Evolutionary conservation across 1,140 invertebrate species (phyloP).

Genomic region (Diorhabda carinulata): DNA sequence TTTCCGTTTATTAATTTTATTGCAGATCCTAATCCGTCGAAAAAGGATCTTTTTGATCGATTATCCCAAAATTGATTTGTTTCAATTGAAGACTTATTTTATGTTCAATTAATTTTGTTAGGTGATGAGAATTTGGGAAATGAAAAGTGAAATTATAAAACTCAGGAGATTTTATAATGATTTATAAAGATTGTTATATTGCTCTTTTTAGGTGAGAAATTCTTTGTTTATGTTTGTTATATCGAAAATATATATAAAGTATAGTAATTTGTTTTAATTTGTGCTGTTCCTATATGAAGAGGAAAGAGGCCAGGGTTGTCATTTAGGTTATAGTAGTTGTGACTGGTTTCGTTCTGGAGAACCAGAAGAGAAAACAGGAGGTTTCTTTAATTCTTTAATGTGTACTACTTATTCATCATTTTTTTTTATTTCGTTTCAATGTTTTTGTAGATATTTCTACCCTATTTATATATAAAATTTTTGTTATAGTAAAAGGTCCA

Average conservation of each 20-base stretch:
- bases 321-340: conserved; percentile 16
- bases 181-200: conserved; percentile 13
- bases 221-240: conserved; percentile 1
- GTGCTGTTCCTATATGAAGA: conserved; percentile 21
- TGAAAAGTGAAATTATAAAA: not conserved
- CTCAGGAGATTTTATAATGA: not conserved
- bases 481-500: not conserved
- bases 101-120: not conserved
- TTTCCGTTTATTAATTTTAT: conserved; percentile 23
- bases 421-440: not conserved
- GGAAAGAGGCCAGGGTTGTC: conserved; percentile 25
- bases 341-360: not conserved
- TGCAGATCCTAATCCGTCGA: conserved; percentile 22
- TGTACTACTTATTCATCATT: conserved; percentile 6
- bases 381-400: conserved; percentile 11
- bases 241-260: conserved; percentile 24
- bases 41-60: conserved; percentile 11
- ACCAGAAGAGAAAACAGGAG: not conserved
- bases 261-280: conserved; percentile 20
- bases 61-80: conserved; percentile 5
- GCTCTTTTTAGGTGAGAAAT: conserved; percentile 16
- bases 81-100: conserved; percentile 9
- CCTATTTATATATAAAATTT: conserved; percentile 12
- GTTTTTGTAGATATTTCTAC: conserved; percentile 12
- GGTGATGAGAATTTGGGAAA: not conserved